Conservation (phyloP, 2,888 invertebrate species). For the Poecilobothrus nobilitatus region DNA sequence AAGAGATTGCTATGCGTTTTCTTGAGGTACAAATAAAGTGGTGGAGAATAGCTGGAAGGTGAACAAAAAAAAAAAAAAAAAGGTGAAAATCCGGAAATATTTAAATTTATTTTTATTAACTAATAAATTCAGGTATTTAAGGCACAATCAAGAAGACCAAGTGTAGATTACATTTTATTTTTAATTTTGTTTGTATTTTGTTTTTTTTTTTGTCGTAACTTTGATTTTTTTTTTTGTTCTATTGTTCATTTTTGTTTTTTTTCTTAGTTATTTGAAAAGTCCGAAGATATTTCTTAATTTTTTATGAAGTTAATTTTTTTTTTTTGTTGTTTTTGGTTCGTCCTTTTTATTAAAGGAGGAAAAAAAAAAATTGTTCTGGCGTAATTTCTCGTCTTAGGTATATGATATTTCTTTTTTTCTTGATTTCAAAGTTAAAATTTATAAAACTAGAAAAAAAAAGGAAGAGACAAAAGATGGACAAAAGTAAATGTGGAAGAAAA, state of each 20-base stretch:
- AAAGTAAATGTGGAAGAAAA: background rate
- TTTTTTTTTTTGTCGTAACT: background rate
- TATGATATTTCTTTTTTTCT: no score
- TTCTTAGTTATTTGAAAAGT: background rate
- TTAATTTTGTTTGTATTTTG: background rate
- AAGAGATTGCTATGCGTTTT: background rate
- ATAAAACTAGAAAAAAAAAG: background rate
- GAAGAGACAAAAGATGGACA: no score
- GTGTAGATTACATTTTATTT: background rate
- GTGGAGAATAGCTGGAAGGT: background rate
- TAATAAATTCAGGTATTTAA: constrained; percentile 39
- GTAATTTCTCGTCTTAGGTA: no score
- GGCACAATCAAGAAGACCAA: constrained; percentile 17
- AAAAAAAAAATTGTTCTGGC: no score
- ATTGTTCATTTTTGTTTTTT: background rate
- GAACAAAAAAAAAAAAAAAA: background rate
- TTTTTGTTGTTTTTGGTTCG: background rate
- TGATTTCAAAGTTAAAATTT: background rate
- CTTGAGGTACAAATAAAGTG: background rate
- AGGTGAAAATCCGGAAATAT: constrained; percentile 25
- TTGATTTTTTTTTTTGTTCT: background rate
- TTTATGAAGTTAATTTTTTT: background rate
- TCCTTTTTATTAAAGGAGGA: no score
- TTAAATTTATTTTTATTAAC: constrained; percentile 36
- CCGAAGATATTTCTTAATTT: constrained; percentile 1